Conservation (phyloP, 2,113 vertebrate species). For the Pterophyllum scalare region DNA sequence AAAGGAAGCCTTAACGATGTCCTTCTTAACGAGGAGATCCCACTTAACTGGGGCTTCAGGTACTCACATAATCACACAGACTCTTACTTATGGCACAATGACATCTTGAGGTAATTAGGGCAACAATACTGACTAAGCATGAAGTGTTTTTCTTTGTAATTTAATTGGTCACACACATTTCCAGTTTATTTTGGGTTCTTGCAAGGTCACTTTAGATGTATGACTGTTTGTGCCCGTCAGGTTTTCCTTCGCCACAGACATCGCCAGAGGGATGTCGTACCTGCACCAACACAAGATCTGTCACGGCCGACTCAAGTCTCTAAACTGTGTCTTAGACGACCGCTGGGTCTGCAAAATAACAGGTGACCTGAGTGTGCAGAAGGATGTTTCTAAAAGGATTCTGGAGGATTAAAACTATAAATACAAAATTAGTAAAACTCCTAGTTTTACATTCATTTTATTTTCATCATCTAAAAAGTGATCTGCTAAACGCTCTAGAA, state of each 20-base stretch:
- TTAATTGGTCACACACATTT: background rate
- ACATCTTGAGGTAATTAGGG: background rate
- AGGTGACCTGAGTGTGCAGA: conserved; percentile 49
- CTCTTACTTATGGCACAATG: background rate
- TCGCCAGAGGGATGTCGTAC: conserved; percentile 86
- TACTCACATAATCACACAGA: conserved; percentile 35
- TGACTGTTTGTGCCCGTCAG: conserved; percentile 56
- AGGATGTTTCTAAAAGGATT: background rate
- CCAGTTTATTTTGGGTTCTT: background rate
- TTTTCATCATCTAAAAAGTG: background rate
- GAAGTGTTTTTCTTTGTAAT: background rate
- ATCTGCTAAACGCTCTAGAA: background rate
- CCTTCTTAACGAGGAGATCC: conserved; percentile 86
- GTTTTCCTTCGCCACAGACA: conserved; percentile 88
- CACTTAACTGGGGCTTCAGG: conserved; percentile 90
- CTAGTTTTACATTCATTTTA: too few relatives aligned
- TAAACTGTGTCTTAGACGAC: conserved; percentile 87
- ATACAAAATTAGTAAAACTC: background rate
- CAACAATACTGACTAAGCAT: background rate
- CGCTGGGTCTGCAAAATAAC: conserved; percentile 90
- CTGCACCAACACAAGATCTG: conserved; percentile 86
- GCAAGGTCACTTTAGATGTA: background rate
- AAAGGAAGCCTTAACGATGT: conserved; percentile 87
- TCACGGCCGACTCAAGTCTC: conserved; percentile 83
- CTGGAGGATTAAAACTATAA: background rate